These are phyloP conservation scores for Leptothorax acervorum DNA, from an alignment of 2,888 invertebrate genomes.

Conservation along the genomic window DNA sequence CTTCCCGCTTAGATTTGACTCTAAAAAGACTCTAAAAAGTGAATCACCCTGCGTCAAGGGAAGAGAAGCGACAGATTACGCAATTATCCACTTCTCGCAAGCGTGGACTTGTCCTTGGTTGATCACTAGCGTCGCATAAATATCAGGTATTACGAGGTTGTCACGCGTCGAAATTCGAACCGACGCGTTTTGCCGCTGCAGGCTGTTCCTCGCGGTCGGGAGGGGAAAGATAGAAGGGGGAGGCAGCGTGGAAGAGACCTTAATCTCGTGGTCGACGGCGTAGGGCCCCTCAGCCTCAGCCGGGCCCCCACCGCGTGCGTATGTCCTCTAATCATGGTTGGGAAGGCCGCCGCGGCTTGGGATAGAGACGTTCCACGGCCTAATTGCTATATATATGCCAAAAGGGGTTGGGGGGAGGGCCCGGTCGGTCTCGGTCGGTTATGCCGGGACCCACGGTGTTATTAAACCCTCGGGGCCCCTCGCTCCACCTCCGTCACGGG, in stretches of 20 bases:
- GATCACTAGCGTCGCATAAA: slow-evolving; percentile 58
- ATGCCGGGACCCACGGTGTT: slow-evolving; percentile 74
- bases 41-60: not conserved
- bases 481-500: slow-evolving; percentile 68
- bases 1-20: not conserved
- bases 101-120: slow-evolving; percentile 45
- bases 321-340: slow-evolving; percentile 82
- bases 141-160: slow-evolving; percentile 63
- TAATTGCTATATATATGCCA: slow-evolving; percentile 81
- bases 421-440: slow-evolving; percentile 72
- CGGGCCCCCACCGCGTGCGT: slow-evolving; percentile 70
- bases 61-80: slow-evolving; percentile 17
- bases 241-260: slow-evolving; percentile 72
- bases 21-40: not conserved
- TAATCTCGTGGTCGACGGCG: slow-evolving; percentile 66
- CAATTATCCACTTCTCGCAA: slow-evolving; percentile 51
- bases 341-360: slow-evolving; percentile 78
- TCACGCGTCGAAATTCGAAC: slow-evolving; percentile 59
- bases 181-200: slow-evolving; percentile 38
- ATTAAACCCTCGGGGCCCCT: slow-evolving; percentile 75
- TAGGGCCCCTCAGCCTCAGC: slow-evolving; percentile 52
- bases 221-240: slow-evolving; percentile 20
- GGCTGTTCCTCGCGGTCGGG: slow-evolving; percentile 42
- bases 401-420: slow-evolving; percentile 58
- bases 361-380: slow-evolving; percentile 82